Percentiles rank a stretch among this genome's conserved stretches.
phyloP scores from a whole-genome alignment of 1,140 invertebrate species.

The Camponotus floridanus region DNA sequence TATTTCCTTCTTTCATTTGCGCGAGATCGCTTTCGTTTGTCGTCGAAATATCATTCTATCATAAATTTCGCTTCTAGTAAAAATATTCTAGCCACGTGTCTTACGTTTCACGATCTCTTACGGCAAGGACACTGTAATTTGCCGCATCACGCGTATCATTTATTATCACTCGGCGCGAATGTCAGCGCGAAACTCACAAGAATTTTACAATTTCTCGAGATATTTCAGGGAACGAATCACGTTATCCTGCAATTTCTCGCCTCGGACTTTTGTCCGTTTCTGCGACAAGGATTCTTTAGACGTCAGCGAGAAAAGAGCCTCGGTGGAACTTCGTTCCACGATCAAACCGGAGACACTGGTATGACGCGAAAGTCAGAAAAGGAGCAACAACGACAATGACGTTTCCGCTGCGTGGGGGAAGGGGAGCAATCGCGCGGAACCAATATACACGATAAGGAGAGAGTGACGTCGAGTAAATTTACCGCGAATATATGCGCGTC shows the following conservation, averaged over 20 bases:
- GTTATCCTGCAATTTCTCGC: no score
- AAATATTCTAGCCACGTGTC: neutral
- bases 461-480: neutral
- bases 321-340: neutral
- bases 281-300: neutral
- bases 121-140: no score
- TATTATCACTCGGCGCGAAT: no score
- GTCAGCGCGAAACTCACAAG: neutral
- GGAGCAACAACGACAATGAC: neutral
- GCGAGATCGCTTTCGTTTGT: neutral
- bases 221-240: no score
- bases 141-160: no score
- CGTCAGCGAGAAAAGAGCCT: neutral
- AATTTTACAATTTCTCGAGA: neutral
- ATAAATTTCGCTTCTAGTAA: slow-evolving; percentile 1
- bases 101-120: no score
- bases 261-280: no score
- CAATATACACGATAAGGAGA: neutral
- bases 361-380: neutral
- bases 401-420: neutral
- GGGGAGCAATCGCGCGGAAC: neutral
- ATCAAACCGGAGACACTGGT: neutral
- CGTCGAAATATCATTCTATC: neutral
- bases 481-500: no score
- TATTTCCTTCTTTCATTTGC: neutral